Percentiles rank a stretch among this genome's conserved stretches.
Evolutionary conservation across 2,888 invertebrate genomes (phyloP).

Genomic region (Synergus itoensis): DNA sequence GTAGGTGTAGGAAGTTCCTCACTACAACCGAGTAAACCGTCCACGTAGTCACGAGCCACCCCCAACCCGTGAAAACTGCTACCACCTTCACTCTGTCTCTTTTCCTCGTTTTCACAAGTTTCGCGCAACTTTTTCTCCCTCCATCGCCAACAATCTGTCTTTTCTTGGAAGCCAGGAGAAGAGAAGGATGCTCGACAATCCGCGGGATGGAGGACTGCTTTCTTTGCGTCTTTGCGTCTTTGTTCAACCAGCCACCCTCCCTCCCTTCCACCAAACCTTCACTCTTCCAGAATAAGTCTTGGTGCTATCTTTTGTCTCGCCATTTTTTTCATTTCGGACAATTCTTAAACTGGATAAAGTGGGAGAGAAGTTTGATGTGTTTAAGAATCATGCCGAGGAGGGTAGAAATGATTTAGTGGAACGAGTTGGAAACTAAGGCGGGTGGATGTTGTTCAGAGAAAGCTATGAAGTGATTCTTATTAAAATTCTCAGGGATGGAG

Average conservation of each 20-base stretch:
- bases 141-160: slow-evolving; percentile 42
- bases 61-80: slow-evolving; percentile 58
- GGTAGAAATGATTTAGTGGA: slow-evolving; percentile 4
- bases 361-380: background rate
- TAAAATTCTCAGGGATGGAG: background rate
- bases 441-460: background rate
- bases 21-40: slow-evolving; percentile 43
- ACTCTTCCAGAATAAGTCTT: slow-evolving; percentile 46
- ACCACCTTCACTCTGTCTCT: slow-evolving; percentile 42
- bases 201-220: slow-evolving; percentile 45
- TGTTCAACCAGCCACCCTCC: slow-evolving; percentile 32
- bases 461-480: background rate
- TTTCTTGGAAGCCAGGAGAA: slow-evolving; percentile 42
- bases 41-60: slow-evolving; percentile 45
- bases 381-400: background rate
- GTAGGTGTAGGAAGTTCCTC: background rate
- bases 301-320: slow-evolving; percentile 35
- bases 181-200: slow-evolving; percentile 42
- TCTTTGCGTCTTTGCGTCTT: slow-evolving; percentile 43
- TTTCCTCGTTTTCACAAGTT: slow-evolving; percentile 62
- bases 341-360: background rate
- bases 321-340: slow-evolving; percentile 43
- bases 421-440: background rate
- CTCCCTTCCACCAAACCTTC: background rate
- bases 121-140: slow-evolving; percentile 65